phyloP scores from a whole-genome alignment of 2,797 vertebrate genomes.

The Aphelocoma californica region DNA sequence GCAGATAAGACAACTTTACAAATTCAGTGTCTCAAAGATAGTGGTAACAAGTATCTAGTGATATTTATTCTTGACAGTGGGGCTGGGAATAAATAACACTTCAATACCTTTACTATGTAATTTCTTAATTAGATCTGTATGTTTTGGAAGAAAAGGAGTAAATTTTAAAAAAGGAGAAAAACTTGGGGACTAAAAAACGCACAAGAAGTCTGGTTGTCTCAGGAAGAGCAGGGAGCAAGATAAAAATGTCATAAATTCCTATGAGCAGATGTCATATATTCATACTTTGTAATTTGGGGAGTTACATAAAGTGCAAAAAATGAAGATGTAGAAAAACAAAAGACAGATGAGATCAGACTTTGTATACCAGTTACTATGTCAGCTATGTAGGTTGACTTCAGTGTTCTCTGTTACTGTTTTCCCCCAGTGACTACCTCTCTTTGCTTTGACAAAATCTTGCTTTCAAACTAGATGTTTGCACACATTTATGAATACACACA shows the following conservation, averaged over 20 bases:
- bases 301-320: background rate
- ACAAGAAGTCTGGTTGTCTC: background rate
- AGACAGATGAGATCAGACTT: background rate
- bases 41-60: background rate
- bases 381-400: background rate
- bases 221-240: background rate
- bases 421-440: background rate
- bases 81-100: background rate
- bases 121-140: background rate
- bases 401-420: background rate
- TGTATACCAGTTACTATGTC: background rate
- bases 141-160: background rate
- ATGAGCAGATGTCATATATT: background rate
- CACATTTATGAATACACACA: background rate
- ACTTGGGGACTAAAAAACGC: rapidly evolving
- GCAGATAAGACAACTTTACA: background rate
- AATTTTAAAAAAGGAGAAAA: background rate
- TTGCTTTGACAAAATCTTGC: background rate
- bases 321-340: background rate
- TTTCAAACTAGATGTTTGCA: background rate
- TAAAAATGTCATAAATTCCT: background rate
- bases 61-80: background rate
- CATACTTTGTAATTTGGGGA: background rate
- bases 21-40: background rate
- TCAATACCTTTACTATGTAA: background rate